phyloP scores from a whole-genome alignment of 1,140 invertebrate genomes.

The Drusus annulatus region DNA sequence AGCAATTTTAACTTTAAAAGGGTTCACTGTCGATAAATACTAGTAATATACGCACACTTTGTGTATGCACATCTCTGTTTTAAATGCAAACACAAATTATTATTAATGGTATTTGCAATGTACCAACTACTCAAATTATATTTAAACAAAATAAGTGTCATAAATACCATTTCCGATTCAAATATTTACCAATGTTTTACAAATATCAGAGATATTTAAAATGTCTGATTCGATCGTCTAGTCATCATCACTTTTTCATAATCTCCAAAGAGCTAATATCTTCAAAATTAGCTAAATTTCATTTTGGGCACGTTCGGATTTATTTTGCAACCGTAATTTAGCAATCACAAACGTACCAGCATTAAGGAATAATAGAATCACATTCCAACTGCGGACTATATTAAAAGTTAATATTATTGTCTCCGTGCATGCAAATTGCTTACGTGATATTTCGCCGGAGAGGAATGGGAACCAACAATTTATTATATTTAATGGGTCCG shows the following conservation, averaged over 20 bases:
- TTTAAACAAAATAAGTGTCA: too few relatives aligned
- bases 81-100: too few relatives aligned
- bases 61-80: too few relatives aligned
- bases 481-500: constrained; percentile 2
- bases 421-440: constrained; percentile 30
- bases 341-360: background rate
- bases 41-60: too few relatives aligned
- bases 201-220: too few relatives aligned
- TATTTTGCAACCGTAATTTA: background rate
- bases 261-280: too few relatives aligned
- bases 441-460: constrained; percentile 20
- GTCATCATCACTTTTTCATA: too few relatives aligned
- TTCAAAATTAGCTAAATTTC: background rate
- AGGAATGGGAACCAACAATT: background rate
- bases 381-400: constrained; percentile 9
- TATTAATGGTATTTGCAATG: too few relatives aligned
- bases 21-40: background rate
- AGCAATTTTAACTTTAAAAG: constrained; percentile 17
- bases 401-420: constrained; percentile 38
- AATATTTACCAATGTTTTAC: too few relatives aligned
- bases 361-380: constrained; percentile 15
- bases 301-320: background rate
- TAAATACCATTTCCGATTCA: too few relatives aligned
- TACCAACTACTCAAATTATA: too few relatives aligned
- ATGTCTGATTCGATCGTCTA: too few relatives aligned